Base-by-base conservation (phyloP, 2,888 invertebrate species). In the Abrostola tripartita region DNA sequence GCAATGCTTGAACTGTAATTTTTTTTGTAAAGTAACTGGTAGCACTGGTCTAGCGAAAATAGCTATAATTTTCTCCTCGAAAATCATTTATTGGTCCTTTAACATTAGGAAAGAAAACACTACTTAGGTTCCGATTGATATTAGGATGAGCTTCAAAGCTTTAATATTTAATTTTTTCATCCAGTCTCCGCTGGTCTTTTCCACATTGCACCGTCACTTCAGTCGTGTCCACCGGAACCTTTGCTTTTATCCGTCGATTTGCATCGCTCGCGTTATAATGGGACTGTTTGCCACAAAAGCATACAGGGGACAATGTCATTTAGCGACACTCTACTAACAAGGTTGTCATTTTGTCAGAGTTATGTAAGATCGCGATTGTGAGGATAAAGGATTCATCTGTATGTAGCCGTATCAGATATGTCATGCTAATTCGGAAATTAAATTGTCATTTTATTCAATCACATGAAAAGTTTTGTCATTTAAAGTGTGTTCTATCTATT, bases 201-300 rank as follows among this genome's bases (percentile, higher is more conserved):
- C 37, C 55, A 10, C 11, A 53, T 71, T 72, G 58, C 12, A 65
- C 83, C 84, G 60, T 38, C 40, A 37, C 9, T 41, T 35, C 57
- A 63, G 79, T 89, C 89, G 89, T 90, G 89, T 82, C 81, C 78
- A 74, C 76, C 64, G 79, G 74, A 89, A 81, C 87, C 88, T 90
- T 85, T 82, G 81, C 84, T 78, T 84, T 87, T 86, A 84, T 85
- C 65, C 75, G 44, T 82, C 72, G 82, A 88, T 89, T 89, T 84
- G 88, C 85, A 81, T 77, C 81, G 80, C 71, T 64, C 44, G 62
- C 61, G 68, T 72, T 68, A 85, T 81, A 86, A 84, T 85, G 74
- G 85, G 85, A 85, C 81, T 86, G 86, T 86, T 86, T 82, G 85
- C 76, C 62, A 85, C 85, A 83, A 88, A 85, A 86, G 86, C 85